Evolutionary conservation across 2,888 invertebrate species (phyloP).

Genomic region (Microplitis manilae): DNA sequence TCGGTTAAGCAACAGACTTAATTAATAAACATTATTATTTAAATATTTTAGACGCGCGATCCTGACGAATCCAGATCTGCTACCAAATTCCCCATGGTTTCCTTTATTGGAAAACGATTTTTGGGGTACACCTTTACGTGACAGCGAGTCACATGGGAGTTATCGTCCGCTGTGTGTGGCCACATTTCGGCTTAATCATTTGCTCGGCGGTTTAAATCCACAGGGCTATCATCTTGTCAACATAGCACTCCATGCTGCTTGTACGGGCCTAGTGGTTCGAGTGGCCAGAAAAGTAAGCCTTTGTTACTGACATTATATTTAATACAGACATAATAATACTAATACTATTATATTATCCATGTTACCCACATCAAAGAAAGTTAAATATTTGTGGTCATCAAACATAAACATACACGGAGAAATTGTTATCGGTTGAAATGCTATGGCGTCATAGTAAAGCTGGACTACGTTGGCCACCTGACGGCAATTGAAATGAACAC

Average conservation of each 20-base stretch:
- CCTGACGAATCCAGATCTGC: conserved; percentile 93
- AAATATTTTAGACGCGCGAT: conserved; percentile 88
- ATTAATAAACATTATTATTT: conserved; percentile 18
- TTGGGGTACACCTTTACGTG: conserved; percentile 96
- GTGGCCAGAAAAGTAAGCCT: conserved; percentile 78
- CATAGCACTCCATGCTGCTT: conserved; percentile 87
- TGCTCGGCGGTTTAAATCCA: conserved; percentile 83
- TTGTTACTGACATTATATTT: background rate
- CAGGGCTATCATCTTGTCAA: conserved; percentile 91
- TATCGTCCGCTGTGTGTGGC: conserved; percentile 94
- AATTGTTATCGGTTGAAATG: no score
- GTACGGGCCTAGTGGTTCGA: conserved; percentile 86
- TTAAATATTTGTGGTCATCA: no score
- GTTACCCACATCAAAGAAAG: no score
- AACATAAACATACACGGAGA: no score
- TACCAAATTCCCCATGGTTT: conserved; percentile 86
- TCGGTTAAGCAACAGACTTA: no score
- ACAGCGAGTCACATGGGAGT: conserved; percentile 96
- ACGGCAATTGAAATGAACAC: no score
- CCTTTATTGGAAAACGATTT: conserved; percentile 93
- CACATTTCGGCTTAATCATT: conserved; percentile 88
- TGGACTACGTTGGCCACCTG: no score
- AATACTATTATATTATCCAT: no score
- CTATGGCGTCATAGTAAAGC: no score
- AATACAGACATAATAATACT: no score